These are phyloP conservation scores for Apodemus sylvaticus DNA, from an alignment of 2,113 vertebrate genomes.

Conservation along the genomic window DNA sequence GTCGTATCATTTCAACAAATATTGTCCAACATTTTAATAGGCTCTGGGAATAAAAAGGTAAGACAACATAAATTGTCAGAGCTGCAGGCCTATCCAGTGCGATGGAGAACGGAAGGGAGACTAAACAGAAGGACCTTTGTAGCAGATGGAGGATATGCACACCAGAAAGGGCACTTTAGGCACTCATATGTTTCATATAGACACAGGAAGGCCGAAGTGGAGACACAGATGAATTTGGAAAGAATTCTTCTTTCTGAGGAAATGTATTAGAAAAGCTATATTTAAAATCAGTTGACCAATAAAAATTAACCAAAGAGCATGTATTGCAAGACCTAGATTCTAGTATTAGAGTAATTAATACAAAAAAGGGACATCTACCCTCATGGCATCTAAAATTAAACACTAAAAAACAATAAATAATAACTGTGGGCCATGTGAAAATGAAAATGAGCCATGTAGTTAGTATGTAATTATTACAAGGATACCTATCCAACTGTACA, in stretches of 20 bases:
- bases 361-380: no score
- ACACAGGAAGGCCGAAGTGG: background rate
- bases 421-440: background rate
- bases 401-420: background rate
- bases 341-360: background rate
- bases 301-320: background rate
- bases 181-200: background rate
- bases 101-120: background rate
- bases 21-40: background rate
- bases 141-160: background rate
- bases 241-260: background rate
- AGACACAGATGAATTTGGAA: background rate
- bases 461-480: background rate
- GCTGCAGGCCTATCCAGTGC: background rate
- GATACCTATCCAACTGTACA: background rate
- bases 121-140: background rate
- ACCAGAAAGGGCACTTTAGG: background rate
- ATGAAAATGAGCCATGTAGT: background rate
- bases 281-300: background rate
- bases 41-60: background rate
- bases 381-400: background rate
- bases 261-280: background rate
- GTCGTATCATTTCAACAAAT: slow-evolving; percentile 33
- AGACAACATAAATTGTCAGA: background rate
- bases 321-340: background rate